Evolutionary conservation across 2,797 vertebrate species (phyloP).

Genomic region (Girardinus metallicus): DNA sequence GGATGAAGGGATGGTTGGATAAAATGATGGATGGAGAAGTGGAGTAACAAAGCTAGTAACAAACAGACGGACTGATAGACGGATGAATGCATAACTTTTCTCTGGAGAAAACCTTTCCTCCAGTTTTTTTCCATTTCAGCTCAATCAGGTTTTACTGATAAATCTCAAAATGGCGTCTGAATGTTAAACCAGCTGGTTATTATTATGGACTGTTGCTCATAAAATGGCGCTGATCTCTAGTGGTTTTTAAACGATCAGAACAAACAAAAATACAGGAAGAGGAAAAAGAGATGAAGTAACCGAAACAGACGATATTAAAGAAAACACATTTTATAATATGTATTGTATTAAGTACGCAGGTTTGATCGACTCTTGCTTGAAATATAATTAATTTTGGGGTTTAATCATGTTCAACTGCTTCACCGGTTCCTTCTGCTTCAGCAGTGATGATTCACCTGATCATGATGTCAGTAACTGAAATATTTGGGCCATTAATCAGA

Average conservation of each 20-base stretch:
- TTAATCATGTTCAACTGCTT: not conserved
- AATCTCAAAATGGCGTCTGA: not conserved
- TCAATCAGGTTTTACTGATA: not conserved
- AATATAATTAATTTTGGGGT: not conserved
- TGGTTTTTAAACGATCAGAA: not conserved
- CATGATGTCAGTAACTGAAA: not conserved
- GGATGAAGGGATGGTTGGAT: too few relatives aligned
- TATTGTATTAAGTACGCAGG: not conserved
- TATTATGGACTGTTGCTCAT: too few relatives aligned
- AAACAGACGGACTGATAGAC: too few relatives aligned
- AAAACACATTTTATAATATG: not conserved
- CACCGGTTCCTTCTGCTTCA: not conserved
- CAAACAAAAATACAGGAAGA: not conserved
- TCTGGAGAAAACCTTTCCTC: not conserved
- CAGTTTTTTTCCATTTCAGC: not conserved
- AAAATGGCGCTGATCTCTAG: not conserved
- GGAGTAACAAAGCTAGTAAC: too few relatives aligned
- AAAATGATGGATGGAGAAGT: too few relatives aligned
- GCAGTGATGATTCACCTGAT: not conserved
- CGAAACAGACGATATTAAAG: not conserved
- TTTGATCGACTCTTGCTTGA: not conserved
- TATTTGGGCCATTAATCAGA: not conserved
- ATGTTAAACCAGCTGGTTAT: not conserved
- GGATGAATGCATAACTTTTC: too few relatives aligned
- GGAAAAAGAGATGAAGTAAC: not conserved